Percentiles rank a stretch among this genome's conserved stretches.
Conservation (phyloP, 2,888 invertebrate genomes). For the Coelogynopora nodosa region DNA sequence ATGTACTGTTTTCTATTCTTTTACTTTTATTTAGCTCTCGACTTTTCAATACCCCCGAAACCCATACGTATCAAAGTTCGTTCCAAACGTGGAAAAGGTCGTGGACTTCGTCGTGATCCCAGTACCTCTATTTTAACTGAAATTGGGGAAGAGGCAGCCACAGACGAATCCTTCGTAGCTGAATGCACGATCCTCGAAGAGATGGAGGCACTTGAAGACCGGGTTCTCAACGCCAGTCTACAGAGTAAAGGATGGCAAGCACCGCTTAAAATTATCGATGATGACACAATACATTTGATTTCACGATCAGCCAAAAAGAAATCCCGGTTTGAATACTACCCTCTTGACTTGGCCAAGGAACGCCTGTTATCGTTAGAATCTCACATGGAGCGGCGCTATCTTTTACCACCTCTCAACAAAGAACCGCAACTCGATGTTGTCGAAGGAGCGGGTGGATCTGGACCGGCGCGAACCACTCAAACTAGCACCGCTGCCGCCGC, state of each 20-base stretch:
- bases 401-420: constrained; percentile 80
- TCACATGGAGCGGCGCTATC: constrained; percentile 84
- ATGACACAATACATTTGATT: constrained; percentile 40
- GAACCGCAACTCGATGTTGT: constrained; percentile 35
- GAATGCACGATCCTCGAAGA: constrained; percentile 44
- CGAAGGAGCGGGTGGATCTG: neutral
- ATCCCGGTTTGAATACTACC: constrained; percentile 73
- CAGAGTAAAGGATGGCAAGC: constrained; percentile 54
- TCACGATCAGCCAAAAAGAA: constrained; percentile 29
- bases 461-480: neutral
- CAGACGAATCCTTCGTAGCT: constrained; percentile 21
- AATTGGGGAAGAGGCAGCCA: constrained; percentile 33
- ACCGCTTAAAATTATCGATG: constrained; percentile 32
- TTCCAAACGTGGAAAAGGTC: constrained; percentile 26
- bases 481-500: neutral
- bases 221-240: constrained; percentile 59
- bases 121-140: constrained; percentile 29
- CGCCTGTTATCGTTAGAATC: constrained; percentile 78
- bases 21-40: constrained; percentile 31
- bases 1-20: too few relatives aligned
- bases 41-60: neutral
- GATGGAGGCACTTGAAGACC: constrained; percentile 57
- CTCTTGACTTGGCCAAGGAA: constrained; percentile 68
- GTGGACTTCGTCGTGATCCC: constrained; percentile 14
- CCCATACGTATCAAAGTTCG: constrained; percentile 35